Base-by-base conservation (phyloP, 2,888 invertebrate genomes). In the Cepaea hortensis region DNA sequence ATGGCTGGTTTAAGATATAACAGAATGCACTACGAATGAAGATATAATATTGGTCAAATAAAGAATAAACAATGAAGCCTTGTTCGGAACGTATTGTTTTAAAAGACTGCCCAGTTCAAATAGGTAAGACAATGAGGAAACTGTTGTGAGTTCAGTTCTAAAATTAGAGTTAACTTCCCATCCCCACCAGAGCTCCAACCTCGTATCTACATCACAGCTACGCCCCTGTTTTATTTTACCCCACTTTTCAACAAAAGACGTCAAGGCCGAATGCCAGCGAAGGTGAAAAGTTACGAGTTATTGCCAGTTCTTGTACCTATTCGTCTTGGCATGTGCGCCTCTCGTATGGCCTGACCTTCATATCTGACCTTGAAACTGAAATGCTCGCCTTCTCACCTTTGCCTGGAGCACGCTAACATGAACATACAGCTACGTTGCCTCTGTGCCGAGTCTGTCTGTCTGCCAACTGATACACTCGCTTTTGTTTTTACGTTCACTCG, bases 251-350 rank as follows among this genome's bases (percentile, higher is more conserved):
- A 48, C 50, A 23, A 48, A 48, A 13, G 48, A 76, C 50, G 76
- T 50, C 76, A 76, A 76, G 76, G 76, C 76, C 76, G 48, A 76
- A 6, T n/a, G 76, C 76, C n/a, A 76, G 50, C 50, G 50, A 76
- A 76, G 76, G 76, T 76, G 76, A 76, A 76, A 50, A 46, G 23
- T 15, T 48, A 46, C 35, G 13, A 65, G 15, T 68, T 46, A n/a
- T 0, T 46, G 23, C 46, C 55, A 55, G 23, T 20, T 13, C 35
- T 18, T 20, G 62, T 20, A 62, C 62, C 46, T 80, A 55, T 23
- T 9, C 15, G 62, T 20, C 35, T 35, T 62, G 65, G 65, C 62
- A 80, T 76, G 76, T 18, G 48, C 50, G 50, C 15, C 9, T 18
- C 50, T 48, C 50, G 11, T 50, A 50, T 50, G 50, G 4, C 50